A percentile compares a stretch with the other conserved stretches of the same genome.
phyloP scores from a whole-genome alignment of 2,113 vertebrate genomes.

The Gasterosteus nipponicus region DNA sequence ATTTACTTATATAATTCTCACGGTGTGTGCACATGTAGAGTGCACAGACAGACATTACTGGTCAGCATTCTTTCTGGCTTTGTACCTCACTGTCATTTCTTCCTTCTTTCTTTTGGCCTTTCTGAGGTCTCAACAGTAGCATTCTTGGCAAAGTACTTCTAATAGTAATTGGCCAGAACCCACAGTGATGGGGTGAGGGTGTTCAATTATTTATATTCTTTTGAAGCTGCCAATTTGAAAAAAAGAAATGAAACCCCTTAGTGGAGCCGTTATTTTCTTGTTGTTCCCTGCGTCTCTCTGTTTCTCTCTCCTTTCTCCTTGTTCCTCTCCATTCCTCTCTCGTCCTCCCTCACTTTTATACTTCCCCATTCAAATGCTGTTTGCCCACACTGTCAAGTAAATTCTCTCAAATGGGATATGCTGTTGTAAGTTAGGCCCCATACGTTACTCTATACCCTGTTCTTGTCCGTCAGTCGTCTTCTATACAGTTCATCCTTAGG shows the following conservation, averaged over 20 bases:
- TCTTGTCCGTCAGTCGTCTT: background rate
- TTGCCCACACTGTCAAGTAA: constrained; percentile 45
- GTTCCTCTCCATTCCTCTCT: constrained; percentile 19
- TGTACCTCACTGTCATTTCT: constrained; percentile 9
- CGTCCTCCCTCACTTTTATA: constrained; percentile 36
- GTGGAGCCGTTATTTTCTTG: constrained; percentile 74
- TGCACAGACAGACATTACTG: constrained; percentile 15
- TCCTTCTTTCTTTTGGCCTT: constrained; percentile 14
- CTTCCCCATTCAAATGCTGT: constrained; percentile 40
- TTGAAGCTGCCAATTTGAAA: constrained; percentile 82
- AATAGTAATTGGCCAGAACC: constrained; percentile 70
- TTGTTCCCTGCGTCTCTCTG: constrained; percentile 15
- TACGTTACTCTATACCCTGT: constrained; percentile 7
- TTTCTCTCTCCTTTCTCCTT: constrained; percentile 11
- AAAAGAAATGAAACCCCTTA: constrained; percentile 73
- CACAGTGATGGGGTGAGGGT: constrained; percentile 71
- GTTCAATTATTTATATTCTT: constrained; percentile 88
- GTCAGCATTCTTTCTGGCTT: constrained; percentile 1
- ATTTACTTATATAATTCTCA: too few relatives aligned
- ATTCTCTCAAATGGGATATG: constrained; percentile 53
- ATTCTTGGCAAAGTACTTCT: constrained; percentile 45
- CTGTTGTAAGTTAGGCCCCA: constrained; percentile 6
- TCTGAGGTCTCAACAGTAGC: constrained; percentile 44
- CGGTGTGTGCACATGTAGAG: too few relatives aligned
- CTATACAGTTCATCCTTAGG: too few relatives aligned